Evolutionary conservation across 2,797 vertebrate genomes (phyloP).

Genomic region (Sus cebifrons): DNA sequence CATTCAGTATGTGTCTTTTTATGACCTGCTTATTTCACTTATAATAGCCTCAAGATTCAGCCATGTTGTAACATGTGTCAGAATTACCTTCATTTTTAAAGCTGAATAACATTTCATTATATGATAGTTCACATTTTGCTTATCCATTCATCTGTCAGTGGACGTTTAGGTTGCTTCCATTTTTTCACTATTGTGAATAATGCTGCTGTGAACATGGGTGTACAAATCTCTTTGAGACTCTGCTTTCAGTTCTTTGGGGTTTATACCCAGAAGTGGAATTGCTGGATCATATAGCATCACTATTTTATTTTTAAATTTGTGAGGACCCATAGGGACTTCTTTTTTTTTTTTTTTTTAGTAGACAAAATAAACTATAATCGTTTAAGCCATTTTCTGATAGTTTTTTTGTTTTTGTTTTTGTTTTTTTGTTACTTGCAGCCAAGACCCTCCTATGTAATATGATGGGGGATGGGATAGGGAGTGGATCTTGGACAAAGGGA

Average conservation of each 20-base stretch:
- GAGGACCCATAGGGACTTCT: background rate
- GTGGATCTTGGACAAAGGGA: background rate
- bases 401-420: background rate
- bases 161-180: background rate
- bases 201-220: background rate
- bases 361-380: slow-evolving; percentile 6
- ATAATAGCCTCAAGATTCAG: slow-evolving; percentile 5
- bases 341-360: background rate
- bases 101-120: background rate
- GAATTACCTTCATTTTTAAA: slow-evolving; percentile 16
- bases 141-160: background rate
- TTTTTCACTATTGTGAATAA: background rate
- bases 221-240: background rate
- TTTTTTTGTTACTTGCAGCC: slow-evolving; percentile 17
- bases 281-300: background rate
- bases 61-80: background rate
- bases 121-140: background rate
- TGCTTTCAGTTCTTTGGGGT: background rate
- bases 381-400: slow-evolving; percentile 32
- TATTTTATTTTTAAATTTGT: slow-evolving; percentile 1
- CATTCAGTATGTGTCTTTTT: background rate
- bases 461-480: background rate
- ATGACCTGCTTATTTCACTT: background rate
- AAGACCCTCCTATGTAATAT: background rate
- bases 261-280: background rate